Conservation (phyloP, 2,113 vertebrate genomes). For the Coturnix japonica region DNA sequence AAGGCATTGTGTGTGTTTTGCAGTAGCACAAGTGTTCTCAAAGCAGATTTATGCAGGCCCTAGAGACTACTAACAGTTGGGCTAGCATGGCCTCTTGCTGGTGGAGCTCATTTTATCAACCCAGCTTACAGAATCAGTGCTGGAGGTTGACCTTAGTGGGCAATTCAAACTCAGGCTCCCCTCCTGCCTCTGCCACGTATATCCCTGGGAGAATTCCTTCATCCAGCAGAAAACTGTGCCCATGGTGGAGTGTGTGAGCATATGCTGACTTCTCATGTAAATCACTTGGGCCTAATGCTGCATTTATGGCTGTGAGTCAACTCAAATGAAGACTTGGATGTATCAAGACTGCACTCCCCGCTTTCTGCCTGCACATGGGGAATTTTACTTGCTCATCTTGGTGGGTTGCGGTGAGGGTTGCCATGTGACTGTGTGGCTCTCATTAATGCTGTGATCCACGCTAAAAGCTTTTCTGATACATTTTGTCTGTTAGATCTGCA, state of each 20-base stretch:
- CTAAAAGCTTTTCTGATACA: not conserved
- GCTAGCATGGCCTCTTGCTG: not conserved
- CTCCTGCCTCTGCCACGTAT: not conserved
- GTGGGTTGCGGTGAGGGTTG: not conserved
- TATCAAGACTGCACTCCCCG: not conserved
- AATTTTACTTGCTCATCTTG: rapidly evolving
- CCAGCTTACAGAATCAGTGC: not conserved
- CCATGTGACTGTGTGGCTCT: not conserved
- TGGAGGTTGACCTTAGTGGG: not conserved
- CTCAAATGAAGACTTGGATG: not conserved
- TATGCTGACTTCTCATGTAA: not conserved
- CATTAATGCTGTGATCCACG: not conserved
- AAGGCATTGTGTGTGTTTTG: rapidly evolving
- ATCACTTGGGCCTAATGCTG: not conserved
- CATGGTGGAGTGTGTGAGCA: rapidly evolving
- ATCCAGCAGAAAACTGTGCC: not conserved
- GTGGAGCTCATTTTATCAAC: not conserved
- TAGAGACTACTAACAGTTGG: not conserved
- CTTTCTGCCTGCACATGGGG: rapidly evolving
- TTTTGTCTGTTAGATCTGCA: not conserved
- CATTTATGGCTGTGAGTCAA: rapidly evolving
- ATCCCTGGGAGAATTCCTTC: not conserved
- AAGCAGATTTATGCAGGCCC: not conserved
- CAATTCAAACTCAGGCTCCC: not conserved
- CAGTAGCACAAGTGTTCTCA: not conserved